Conservation (phyloP, 2,113 vertebrate genomes). For the Baryphthengus martii region DNA sequence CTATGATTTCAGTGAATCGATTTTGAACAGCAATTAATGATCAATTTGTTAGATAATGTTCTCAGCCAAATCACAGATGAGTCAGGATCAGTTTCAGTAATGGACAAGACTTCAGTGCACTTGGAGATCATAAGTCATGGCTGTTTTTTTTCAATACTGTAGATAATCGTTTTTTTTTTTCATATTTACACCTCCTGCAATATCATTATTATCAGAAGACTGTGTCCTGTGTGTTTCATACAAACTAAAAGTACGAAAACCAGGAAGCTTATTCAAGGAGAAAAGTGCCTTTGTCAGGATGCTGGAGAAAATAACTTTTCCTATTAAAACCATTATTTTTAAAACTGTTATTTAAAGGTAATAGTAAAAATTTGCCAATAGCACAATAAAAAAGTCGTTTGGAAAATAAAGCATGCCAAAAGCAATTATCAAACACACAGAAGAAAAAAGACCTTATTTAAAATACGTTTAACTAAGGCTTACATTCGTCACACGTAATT, state of each 20-base stretch:
- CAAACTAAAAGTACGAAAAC: background rate
- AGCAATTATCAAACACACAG: background rate
- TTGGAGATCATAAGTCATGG: background rate
- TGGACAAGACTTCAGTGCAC: background rate
- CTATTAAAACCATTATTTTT: background rate
- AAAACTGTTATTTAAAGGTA: background rate
- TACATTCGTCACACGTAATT: background rate
- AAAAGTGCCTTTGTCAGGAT: background rate
- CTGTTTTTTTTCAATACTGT: background rate
- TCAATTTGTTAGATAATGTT: conserved; percentile 31
- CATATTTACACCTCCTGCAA: background rate
- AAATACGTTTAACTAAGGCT: background rate
- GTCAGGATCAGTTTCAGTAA: background rate
- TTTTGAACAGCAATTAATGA: conserved; percentile 42
- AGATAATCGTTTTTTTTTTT: background rate
- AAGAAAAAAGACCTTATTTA: background rate
- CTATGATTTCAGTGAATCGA: conserved; percentile 34
- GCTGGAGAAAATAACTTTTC: background rate
- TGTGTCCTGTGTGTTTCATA: background rate
- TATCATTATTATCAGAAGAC: background rate
- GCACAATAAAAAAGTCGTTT: background rate
- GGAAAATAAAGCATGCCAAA: background rate
- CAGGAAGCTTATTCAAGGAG: background rate
- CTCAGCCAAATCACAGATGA: background rate
- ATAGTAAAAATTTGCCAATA: background rate